Evolutionary conservation across 2,888 invertebrate genomes (phyloP), one percentile per base, ranked within the genome.

Genomic region (Leptothorax acervorum): DNA sequence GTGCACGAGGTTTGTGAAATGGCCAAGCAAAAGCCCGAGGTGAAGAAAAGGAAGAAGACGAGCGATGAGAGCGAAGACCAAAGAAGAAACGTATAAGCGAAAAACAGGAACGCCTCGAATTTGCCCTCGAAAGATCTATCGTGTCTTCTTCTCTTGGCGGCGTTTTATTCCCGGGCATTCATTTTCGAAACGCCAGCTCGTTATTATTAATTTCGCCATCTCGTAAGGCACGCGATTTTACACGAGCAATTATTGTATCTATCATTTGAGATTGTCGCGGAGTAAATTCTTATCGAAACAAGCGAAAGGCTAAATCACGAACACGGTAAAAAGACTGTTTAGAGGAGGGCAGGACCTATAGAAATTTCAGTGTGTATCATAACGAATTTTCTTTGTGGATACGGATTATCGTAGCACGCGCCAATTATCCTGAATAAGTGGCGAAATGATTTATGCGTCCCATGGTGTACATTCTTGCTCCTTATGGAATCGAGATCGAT

Each of bases 331-430:
- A 15, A 12, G 18, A 31, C 18, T 11, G 23, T 63, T 75, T 23
- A 18, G 51, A 63, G 31, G 15, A 48, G 1, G 31, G 6, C 3
- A 11, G 60, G 3, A 35, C 15, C 35, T 60, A 73, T 35, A 23
- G 6, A 45, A 71, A 76, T 79, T 83, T 82, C 45, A 66, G 48
- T 9, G 63, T 83, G 82, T 87, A 39, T 51, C 81, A 86, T 86
- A 91, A 91, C 87, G 89, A 92, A 92, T 93, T 92, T 91, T 91
- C 91, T 91, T 92, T 88, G 89, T 88, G 89, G 89, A 91, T 92
- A 91, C 89, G 90, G 42, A 89, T 90, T 92, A 92, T 85, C 90
- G 85, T 88, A 83, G 87, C 89, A 88, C 90, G 92, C 85, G 90
- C 92, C 92, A 92, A 93, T 93, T 93, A 93, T 88, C 89, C 87